A percentile compares a stretch with the other conserved stretches of the same genome.
phyloP scores from a whole-genome alignment of 2,113 vertebrate species.

The Pseudolaguvia tuberculata region DNA sequence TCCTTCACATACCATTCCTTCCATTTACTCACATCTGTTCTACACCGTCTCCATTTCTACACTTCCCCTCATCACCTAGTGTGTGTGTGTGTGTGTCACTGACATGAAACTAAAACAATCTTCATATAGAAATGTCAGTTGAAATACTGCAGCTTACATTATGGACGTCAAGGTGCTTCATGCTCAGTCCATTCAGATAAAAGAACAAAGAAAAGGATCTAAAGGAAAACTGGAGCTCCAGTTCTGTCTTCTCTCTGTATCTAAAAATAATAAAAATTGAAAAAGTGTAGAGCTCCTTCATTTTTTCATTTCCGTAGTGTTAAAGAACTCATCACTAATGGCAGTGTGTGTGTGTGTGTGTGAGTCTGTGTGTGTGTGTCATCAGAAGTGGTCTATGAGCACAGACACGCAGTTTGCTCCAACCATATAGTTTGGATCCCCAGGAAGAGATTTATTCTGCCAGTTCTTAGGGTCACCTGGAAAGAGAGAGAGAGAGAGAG shows the following conservation, averaged over 20 bases:
- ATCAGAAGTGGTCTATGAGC: conserved; percentile 97
- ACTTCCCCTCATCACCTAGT: conserved; percentile 4
- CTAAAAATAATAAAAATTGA: conserved; percentile 56
- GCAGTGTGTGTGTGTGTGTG: conserved; percentile 33
- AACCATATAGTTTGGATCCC: conserved; percentile 97
- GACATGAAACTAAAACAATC: background rate
- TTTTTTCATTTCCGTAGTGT: conserved; percentile 33
- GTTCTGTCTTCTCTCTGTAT: conserved; percentile 49
- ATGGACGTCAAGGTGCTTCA: conserved; percentile 2
- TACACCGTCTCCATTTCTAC: background rate
- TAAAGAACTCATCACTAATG: conserved; percentile 13
- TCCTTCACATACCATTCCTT: background rate
- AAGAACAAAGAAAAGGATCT: conserved; percentile 45
- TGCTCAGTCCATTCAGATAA: conserved; percentile 71
- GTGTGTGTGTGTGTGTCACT: background rate
- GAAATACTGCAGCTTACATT: conserved; percentile 57
- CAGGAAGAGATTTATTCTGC: conserved; percentile 98
- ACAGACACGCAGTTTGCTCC: conserved; percentile 99
- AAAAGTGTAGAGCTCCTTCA: conserved; percentile 70
- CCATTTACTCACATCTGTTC: background rate
- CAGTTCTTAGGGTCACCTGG: conserved; percentile 97
- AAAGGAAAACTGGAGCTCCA: too few species aligned
- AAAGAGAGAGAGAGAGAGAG: conserved; percentile 29
- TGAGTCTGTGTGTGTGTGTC: conserved; percentile 21
- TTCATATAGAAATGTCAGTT: conserved; percentile 28